Percentiles rank a stretch among this genome's conserved stretches.
Conservation (phyloP, 2,797 vertebrate species). For the Agapornis canus region DNA sequence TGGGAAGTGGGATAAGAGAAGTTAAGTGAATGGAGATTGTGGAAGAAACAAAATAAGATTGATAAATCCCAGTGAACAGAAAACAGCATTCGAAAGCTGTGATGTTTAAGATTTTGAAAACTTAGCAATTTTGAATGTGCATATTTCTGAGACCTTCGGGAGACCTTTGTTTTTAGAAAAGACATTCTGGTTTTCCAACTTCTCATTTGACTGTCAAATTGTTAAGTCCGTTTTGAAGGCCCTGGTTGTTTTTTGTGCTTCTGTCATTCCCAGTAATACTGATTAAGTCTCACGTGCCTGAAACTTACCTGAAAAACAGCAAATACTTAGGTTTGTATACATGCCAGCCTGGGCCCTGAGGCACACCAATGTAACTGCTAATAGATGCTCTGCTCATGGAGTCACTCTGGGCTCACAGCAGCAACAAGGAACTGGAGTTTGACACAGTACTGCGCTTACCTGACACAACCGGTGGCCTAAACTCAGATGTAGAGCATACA, state of each 20-base stretch:
- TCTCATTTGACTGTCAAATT: neutral
- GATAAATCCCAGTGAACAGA: neutral
- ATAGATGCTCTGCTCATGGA: neutral
- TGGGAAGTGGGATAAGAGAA: neutral
- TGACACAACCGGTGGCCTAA: neutral
- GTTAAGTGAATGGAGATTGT: neutral
- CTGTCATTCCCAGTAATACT: neutral
- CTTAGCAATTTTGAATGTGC: neutral
- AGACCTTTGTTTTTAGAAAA: neutral
- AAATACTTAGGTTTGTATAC: neutral
- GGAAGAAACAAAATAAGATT: neutral
- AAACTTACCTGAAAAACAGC: neutral
- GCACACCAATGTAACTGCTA: neutral
- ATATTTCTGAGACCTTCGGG: neutral
- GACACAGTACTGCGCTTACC: neutral
- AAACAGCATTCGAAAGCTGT: neutral
- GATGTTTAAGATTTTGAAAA: neutral
- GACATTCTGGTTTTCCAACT: neutral
- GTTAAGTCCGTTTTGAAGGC: neutral
- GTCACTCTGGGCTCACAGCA: neutral
- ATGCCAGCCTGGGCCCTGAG: neutral
- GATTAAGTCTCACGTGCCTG: neutral
- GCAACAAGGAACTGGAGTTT: neutral
- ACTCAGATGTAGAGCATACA: neutral
- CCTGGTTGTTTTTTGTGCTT: neutral